Conservation (phyloP, 2,888 invertebrate genomes). For the Parnassius orleans region DNA sequence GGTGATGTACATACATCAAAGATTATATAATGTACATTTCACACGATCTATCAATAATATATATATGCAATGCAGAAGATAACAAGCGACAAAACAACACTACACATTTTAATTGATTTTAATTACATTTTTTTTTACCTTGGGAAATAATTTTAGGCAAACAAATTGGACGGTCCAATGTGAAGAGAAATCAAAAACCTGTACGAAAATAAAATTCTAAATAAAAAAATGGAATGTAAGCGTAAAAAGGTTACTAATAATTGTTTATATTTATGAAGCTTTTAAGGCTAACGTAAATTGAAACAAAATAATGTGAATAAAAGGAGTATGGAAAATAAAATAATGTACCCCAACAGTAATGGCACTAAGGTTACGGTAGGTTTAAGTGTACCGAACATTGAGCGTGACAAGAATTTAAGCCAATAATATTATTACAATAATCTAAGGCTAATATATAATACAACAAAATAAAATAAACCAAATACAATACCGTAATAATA, state of each 20-base stretch:
- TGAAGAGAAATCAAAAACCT: neutral
- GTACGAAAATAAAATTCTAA: neutral
- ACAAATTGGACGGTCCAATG: neutral
- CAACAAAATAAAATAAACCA: neutral
- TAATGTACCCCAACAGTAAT: constrained; percentile 1
- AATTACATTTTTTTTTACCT: too few species aligned
- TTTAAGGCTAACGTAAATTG: neutral
- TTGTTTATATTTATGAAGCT: neutral
- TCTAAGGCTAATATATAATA: constrained; percentile 8
- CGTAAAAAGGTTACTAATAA: neutral
- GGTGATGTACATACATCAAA: too few species aligned
- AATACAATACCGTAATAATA: neutral
- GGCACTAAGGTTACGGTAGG: constrained; percentile 12
- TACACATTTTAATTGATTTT: too few species aligned
- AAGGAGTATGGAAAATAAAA: neutral
- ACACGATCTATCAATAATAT: too few species aligned
- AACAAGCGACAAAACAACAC: too few species aligned
- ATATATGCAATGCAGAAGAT: too few species aligned
- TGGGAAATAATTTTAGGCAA: neutral
- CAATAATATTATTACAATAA: constrained; percentile 2
- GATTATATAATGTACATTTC: too few species aligned
- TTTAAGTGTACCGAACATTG: neutral
- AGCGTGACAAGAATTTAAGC: constrained; percentile 9
- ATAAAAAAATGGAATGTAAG: constrained; percentile 14
- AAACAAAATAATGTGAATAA: neutral